Conservation (phyloP, 2,888 invertebrate species). For the Thera britannica region DNA sequence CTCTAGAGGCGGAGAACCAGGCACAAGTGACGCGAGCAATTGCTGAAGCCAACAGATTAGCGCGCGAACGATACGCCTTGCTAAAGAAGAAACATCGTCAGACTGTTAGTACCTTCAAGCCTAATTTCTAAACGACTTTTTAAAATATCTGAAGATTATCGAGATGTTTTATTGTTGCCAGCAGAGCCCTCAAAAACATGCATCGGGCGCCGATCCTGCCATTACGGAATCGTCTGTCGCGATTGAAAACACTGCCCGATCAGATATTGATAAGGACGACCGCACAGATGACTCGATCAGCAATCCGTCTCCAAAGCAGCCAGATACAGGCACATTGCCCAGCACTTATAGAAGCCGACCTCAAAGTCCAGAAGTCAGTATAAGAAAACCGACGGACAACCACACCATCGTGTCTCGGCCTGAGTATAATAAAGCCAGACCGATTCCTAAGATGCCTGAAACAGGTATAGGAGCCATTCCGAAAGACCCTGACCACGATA, state of each 20-base stretch:
- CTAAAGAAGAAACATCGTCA: constrained; percentile 66
- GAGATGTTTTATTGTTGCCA: constrained; percentile 10
- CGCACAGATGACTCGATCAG: constrained; percentile 42
- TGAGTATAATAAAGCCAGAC: constrained; percentile 63
- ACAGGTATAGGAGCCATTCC: constrained; percentile 53
- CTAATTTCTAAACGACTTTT: neutral
- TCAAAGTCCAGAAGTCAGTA: constrained; percentile 45
- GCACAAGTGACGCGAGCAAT: constrained; percentile 89
- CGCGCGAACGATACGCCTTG: constrained; percentile 87
- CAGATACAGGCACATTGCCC: constrained; percentile 44
- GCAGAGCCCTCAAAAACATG: constrained; percentile 66
- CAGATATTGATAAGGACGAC: constrained; percentile 57
- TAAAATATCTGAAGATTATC: neutral
- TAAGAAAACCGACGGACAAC: constrained; percentile 57
- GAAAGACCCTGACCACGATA: constrained; percentile 75
- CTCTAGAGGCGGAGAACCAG: constrained; percentile 89
- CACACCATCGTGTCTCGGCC: constrained; percentile 51
- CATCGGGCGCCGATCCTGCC: constrained; percentile 43
- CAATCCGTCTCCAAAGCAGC: constrained; percentile 46
- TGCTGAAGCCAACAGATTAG: constrained; percentile 88
- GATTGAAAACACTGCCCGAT: constrained; percentile 51
- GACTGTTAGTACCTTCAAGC: constrained; percentile 45
- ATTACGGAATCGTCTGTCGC: constrained; percentile 55
- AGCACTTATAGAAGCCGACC: constrained; percentile 51
- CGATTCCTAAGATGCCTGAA: constrained; percentile 61